Base-by-base conservation (phyloP, 2,888 invertebrate genomes). In the Megalurothrips usitatus region DNA sequence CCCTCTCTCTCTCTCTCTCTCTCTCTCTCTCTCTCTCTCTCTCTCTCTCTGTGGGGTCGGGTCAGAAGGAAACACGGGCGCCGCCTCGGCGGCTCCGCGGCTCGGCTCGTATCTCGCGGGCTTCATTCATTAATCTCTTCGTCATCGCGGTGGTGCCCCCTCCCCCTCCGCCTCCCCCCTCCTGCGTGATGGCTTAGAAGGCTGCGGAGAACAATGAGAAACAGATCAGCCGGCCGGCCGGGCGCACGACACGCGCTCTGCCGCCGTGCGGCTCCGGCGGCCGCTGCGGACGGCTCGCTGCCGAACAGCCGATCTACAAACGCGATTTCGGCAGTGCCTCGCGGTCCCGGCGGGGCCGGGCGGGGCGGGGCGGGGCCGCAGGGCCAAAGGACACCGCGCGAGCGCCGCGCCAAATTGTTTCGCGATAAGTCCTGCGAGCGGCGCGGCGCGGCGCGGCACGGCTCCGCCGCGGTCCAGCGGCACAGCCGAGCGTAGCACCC, bases 371-470 rank as follows among this genome's bases (percentile, higher is more conserved):
- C 4, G 6, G 14, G 19, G 58, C 14, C 58, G 58, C 58, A 17
- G 19, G 6, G 34, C 3, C 34, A 43, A 43, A 43, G 34, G 34
- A 43, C 34, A 43, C 34, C 34, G n/a, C n/a, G n/a, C 58, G 58
- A 58, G 58, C 34, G 58, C 58, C 19, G 58, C 58, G 58, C 58
- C 58, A 58, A 58, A 58, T 58, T 58, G 58, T 58, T 58, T 58
- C 19, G 58, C 58, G 58, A 58, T 58, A 58, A 58, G 19, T 58
- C 58, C 58, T 6, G 58, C 52, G 11, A 1, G 17, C 49, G 52
- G 52, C 52, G 52, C 19, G 14, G 14, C 52, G 52, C 14, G 17
- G 14, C 52, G 6, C 52, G 52, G 14, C 52, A 52, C 52, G 52
- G 49, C 49, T 11, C 49, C 10, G 14, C 52, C n/a, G n/a, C n/a